phyloP scores from a whole-genome alignment of 2,888 invertebrate genomes.

The Melangyna quadrimaculata region DNA sequence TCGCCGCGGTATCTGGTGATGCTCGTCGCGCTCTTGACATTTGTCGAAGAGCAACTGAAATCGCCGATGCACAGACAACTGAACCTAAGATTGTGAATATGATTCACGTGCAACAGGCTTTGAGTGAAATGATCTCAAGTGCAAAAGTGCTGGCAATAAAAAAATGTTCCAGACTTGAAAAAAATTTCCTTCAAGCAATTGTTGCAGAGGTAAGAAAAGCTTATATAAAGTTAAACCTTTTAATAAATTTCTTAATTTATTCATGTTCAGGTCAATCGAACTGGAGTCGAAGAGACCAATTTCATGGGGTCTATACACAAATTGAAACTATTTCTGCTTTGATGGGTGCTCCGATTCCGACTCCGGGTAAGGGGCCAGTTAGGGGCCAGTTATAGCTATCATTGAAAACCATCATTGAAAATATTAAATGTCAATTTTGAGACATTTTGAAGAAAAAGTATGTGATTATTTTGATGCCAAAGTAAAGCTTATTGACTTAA shows the following conservation, averaged over 20 bases:
- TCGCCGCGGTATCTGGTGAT: conserved; percentile 98
- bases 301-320: conserved; percentile 88
- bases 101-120: conserved; percentile 89
- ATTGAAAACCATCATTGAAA: too few species aligned
- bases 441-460: too few species aligned
- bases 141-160: conserved; percentile 92
- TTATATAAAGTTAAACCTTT: not conserved
- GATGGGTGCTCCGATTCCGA: conserved; percentile 84
- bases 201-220: conserved; percentile 86
- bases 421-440: too few species aligned
- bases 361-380: too few species aligned
- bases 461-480: too few species aligned
- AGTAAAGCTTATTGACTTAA: too few species aligned
- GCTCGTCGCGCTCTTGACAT: conserved; percentile 97
- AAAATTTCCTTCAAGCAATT: conserved; percentile 90
- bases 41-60: conserved; percentile 93
- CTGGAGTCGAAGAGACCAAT: conserved; percentile 93
- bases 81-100: conserved; percentile 83
- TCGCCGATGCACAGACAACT: conserved; percentile 84
- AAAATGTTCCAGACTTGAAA: conserved; percentile 89
- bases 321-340: conserved; percentile 87
- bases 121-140: conserved; percentile 93
- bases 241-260: not conserved
- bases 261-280: conserved; percentile 85
- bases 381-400: too few species aligned